Evolutionary conservation across 2,797 vertebrate species (phyloP), one percentile per base, ranked within the genome.

Genomic region (Benthosema pterotum): DNA sequence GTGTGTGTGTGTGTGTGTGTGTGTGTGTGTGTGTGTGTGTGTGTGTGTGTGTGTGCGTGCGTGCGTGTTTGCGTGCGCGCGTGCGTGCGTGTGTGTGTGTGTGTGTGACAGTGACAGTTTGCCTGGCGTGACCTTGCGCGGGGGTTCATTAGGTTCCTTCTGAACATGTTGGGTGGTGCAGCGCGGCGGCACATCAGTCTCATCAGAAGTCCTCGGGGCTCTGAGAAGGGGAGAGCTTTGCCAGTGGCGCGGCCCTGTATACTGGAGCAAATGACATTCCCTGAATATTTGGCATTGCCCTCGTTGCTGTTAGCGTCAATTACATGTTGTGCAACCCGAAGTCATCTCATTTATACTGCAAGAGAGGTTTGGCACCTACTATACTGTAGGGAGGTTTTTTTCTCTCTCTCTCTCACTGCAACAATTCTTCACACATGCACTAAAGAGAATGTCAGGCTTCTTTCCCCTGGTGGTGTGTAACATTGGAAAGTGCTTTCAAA

Each of bases 241-340:
- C 69, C 74, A 60, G 53, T 82, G 43, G 58, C 52, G 9, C 49
- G 9, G 71, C 76, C 54, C 52, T 42, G 2, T 9, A 17, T 42
- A 42, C 53, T 72, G 68, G 66, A 49, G 67, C 69, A 45, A 78
- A 83, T 75, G 63, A 66, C 79, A 87, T 89, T 89, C 78, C 54
- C 73, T 28, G 68, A 88, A 88, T 90, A 76, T 77, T 85, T 89
- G 71, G 79, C 87, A 77, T 67, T 25, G 22, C 62, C 3, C 47
- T 54, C 52, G 63, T 50, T 19, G 65, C 74, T 74, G 53, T 60
- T 79, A 67, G 74, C 71, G 67, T 83, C 60, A 74, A 67, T 88
- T 74, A 60, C 71, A 58, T 47, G n/a, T 52, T 79, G 64, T 63
- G 69, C 71, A 63, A 51, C 69, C 78, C n/a, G n/a, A 71, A 83